A percentile compares a stretch with the other conserved stretches of the same genome.
phyloP scores from a whole-genome alignment of 2,888 invertebrate species.

The Sesia bembeciformis region DNA sequence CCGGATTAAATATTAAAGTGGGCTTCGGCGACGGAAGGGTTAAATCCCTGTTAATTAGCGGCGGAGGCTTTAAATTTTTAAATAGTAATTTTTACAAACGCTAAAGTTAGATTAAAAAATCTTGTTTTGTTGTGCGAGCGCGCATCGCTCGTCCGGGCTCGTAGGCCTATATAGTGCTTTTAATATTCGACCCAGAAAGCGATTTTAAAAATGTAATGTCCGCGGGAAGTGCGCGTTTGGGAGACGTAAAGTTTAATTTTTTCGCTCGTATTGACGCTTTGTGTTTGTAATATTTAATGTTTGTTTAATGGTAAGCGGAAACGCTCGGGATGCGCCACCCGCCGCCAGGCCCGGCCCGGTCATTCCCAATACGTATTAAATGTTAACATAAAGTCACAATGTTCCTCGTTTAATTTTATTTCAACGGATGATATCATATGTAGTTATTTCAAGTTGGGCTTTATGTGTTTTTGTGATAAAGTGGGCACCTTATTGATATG shows the following conservation, averaged over 20 bases:
- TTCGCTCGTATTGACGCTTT: constrained; percentile 55
- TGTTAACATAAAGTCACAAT: neutral
- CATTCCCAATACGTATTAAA: constrained; percentile 35
- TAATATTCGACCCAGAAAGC: constrained; percentile 38
- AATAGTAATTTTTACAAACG: constrained; percentile 75
- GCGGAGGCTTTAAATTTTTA: constrained; percentile 64
- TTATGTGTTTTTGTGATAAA: no score
- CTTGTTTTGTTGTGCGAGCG: constrained; percentile 47
- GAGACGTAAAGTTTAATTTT: constrained; percentile 60
- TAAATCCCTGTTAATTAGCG: constrained; percentile 73
- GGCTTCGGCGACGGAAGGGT: constrained; percentile 71
- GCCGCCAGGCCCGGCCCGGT: constrained; percentile 15
- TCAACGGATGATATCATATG: no score
- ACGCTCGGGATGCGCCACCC: constrained; percentile 19
- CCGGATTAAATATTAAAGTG: constrained; percentile 66
- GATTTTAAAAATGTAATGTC: constrained; percentile 70
- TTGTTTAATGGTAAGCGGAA: constrained; percentile 55
- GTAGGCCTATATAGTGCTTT: constrained; percentile 62
- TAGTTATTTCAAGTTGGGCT: no score
- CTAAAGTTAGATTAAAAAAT: constrained; percentile 74
- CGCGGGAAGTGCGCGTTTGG: constrained; percentile 47
- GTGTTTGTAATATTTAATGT: constrained; percentile 55
- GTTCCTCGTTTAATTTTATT: neutral
- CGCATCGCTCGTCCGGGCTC: constrained; percentile 25
- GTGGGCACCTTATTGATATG: no score